Evolutionary conservation across 2,797 vertebrate species (phyloP).

Genomic region (Cichlasoma orientale): DNA sequence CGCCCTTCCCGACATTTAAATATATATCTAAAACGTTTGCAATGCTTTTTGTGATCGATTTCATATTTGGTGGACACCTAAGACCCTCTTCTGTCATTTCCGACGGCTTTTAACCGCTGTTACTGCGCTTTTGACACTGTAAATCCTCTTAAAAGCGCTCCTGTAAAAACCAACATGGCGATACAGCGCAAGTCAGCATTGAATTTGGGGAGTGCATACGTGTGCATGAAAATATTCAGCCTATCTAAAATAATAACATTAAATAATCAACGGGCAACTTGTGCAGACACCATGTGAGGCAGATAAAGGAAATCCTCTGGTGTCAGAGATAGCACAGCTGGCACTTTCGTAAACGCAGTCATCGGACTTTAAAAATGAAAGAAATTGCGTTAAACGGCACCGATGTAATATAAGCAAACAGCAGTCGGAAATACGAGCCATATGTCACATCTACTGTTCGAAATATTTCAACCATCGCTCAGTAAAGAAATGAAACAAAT

Average conservation of each 20-base stretch:
- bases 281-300: constrained; percentile 13
- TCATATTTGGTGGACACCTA: constrained; percentile 14
- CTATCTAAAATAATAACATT: constrained; percentile 75
- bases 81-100: constrained; percentile 53
- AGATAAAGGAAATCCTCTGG: background rate
- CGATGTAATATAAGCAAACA: constrained; percentile 45
- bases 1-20: constrained; percentile 83
- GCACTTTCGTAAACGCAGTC: constrained; percentile 34
- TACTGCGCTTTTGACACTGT: constrained; percentile 68
- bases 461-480: constrained; percentile 26
- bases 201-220: constrained; percentile 87
- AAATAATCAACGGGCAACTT: constrained; percentile 47
- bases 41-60: constrained; percentile 31
- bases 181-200: constrained; percentile 77
- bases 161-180: constrained; percentile 92
- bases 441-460: constrained; percentile 11
- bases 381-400: constrained; percentile 51
- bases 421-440: constrained; percentile 32
- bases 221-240: constrained; percentile 87
- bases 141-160: constrained; percentile 73
- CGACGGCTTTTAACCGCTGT: constrained; percentile 64
- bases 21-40: constrained; percentile 59
- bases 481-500: constrained; percentile 40
- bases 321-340: constrained; percentile 9
- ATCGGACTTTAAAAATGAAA: constrained; percentile 62